Evolutionary conservation across 1,140 invertebrate species (phyloP), one percentile per base, ranked within the genome.

Genomic region (Camponotus pennsylvanicus): DNA sequence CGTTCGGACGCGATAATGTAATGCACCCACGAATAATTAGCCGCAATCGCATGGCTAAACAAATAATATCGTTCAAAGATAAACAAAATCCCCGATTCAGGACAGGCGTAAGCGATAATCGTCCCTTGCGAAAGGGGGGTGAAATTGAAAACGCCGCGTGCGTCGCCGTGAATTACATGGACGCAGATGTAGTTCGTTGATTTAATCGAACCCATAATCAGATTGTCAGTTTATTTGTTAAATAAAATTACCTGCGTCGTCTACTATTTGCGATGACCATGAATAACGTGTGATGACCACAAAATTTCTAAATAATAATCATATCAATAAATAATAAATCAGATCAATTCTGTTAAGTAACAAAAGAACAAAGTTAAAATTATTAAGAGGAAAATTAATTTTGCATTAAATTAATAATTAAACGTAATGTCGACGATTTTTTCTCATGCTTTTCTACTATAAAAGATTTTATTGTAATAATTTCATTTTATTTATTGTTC

Each of bases 191-290:
- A 52, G 2, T 70, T 70, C 21, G 37, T 49, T 61, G 55, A 73
- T 45, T 73, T 40, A 73, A 82, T 82, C 27, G 27, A 71, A 61
- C 37, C 8, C 21, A 57, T 80, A 80, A 70, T 80, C 49, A 80
- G 21, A 45, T 63, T 70, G 34, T 70, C 32, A 70, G 15, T 80
- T 80, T 57, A 80, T 70, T 70, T 45, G 49, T 80, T 80, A 70
- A 80, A 70, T n/a, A 70, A n/a, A 55, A 57, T 13, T 3, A 69
- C 7, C 45, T 42, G 42, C 15, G 21, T 21, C 21, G 27, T 15
- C 21, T 8, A 37, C 5, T 42, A 32, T 57, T 57, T 52, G 49
- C 5, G 4, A 52, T 52, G 49, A 52, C 13, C 15, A 18, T 4
- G 3, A 49, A 49, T 49, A 49, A 52, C 15, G 49, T 18, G 49